Base-by-base conservation (phyloP, 2,113 vertebrate species). In the Vulpes vulpes region DNA sequence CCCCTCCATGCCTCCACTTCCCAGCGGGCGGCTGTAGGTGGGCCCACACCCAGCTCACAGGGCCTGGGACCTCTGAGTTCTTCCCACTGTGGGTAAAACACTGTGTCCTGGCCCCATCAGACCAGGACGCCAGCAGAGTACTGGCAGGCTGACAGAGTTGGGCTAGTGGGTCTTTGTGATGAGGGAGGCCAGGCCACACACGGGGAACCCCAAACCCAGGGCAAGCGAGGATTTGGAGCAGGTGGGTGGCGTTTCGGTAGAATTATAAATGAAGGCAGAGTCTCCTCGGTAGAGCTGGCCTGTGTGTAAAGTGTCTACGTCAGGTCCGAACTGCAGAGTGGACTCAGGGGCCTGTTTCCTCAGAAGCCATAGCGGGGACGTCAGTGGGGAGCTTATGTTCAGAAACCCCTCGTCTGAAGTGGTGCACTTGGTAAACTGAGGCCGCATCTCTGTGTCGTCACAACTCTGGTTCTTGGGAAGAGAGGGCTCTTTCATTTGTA, bases 391-490 rank as follows among this genome's bases (percentile, higher is more conserved):
- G 7, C 25, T 20, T 4, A 15, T 22, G 35, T 27, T n/a, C 53
- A 15, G 10, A 74, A 43, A 23, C 59, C 59, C 78, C 22, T 76
- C 2, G 2, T 11, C 59, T 0, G 3, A n/a, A 51, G 57, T 0
- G 1, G 51, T 25, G 30, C 22, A 0, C 59, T 69, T 25, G 10
- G 43, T 62, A 25, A 15, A 1, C 51, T 2, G 76, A 65, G 71
- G 27, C 43, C 0, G 5, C 3, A 1, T 55, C 62, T 35, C 60
- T 69, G 22, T 51, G 51, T n/a, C 67, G 0, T 0, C 1, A 25
- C 16, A 35, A 15, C 71, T 16, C 10, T 15, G 85, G 30, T 0
- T 87, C 25, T 51, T 30, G 5, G 0, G 49, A 6, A n/a, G 60
- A 76, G 32, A 82, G 32, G n/a, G 57, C n/a, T 25, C 25, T 20